phyloP scores from a whole-genome alignment of 2,888 invertebrate genomes.

The Hartigia nigra region DNA sequence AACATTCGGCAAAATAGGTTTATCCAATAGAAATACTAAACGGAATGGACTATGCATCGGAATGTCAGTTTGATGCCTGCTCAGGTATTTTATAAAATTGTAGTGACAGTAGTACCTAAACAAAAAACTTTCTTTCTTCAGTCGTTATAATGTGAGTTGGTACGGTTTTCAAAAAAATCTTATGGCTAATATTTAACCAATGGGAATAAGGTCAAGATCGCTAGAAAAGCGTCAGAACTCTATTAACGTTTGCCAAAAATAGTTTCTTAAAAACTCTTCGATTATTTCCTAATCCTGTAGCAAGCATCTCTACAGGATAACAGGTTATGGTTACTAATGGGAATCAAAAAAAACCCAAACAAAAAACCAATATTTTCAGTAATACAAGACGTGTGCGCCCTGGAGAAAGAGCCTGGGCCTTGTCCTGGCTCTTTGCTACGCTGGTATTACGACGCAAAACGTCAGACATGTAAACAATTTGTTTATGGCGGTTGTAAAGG shows the following conservation, averaged over 20 bases:
- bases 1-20: neutral
- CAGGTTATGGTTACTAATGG: neutral
- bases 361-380: conserved; percentile 41
- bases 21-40: neutral
- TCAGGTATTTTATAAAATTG: neutral
- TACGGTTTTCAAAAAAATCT: neutral
- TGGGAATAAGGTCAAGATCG: neutral
- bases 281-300: neutral
- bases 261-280: neutral
- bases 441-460: conserved; percentile 67
- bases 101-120: neutral
- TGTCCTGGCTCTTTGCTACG: conserved; percentile 65
- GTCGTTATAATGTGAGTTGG: neutral
- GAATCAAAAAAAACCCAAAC: neutral
- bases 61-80: neutral
- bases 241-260: neutral
- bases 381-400: conserved; percentile 55
- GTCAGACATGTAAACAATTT: conserved; percentile 66
- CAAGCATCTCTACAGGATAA: neutral
- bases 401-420: conserved; percentile 64
- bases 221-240: neutral
- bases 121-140: neutral
- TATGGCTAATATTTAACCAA: neutral
- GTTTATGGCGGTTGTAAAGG: conserved; percentile 68
- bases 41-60: neutral